Evolutionary conservation across 1,140 invertebrate genomes (phyloP), one percentile per base, ranked within the genome.

Genomic region (Lasaia peninsularis): DNA sequence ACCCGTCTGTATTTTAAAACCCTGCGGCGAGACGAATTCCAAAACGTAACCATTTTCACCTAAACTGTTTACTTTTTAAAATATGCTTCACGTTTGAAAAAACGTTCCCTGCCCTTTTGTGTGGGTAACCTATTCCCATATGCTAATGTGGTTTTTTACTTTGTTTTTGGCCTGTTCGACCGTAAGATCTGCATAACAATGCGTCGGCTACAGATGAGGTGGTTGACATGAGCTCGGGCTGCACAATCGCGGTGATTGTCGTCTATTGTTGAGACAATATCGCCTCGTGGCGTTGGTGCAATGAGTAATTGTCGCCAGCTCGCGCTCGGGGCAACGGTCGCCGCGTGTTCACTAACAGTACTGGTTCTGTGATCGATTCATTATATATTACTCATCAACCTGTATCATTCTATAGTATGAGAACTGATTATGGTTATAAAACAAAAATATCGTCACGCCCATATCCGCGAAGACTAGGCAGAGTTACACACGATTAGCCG

Each of bases 121-220:
- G 18, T 55, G 24, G 35, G 32, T 44, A 55, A 55, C 35, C 53
- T 55, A 55, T 55, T 55, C 53, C 37, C 24, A 40, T 55, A 48
- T 55, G 53, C 5, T 44, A 55, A 55, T 57, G 55, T 21, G 53
- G 11, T 28, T 48, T 50, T n/a, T 57, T 48, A 31, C 28, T 57
- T 33, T 32, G 40, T 65, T 70, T 79, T 82, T 88, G 82, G 82
- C 86, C 80, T 79, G 62, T 52, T 56, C 48, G 74, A 67, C 59
- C 75, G 75, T 79, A 63, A 69, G 68, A 86, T 86, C 80, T 81
- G 73, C 80, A 86, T 84, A 80, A 88, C 83, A 88, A 88, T 81
- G 61, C 62, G 59, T 40, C 59, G 60, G 70, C 75, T 74, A 73
- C 77, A 67, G 67, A 71, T 76, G 76, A 79, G 77, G 75, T 76